A percentile compares a stretch with the other conserved stretches of the same genome.
Conservation (phyloP, 2,797 vertebrate species). For the Dermochelys coriacea region DNA sequence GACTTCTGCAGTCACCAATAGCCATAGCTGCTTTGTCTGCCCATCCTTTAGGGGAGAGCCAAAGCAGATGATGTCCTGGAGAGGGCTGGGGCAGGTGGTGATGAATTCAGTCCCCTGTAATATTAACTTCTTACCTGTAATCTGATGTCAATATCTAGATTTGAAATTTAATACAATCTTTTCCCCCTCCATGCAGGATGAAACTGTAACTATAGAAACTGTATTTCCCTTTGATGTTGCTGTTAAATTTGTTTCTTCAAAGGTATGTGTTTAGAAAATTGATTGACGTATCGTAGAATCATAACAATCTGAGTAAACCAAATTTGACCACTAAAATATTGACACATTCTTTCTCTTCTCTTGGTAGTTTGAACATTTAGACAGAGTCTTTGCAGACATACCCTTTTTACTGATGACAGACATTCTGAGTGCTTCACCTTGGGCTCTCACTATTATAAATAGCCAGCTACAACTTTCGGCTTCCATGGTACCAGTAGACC, state of each 20-base stretch:
- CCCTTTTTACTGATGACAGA: slow-evolving; percentile 89
- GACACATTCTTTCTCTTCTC: slow-evolving; percentile 38
- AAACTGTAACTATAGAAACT: slow-evolving; percentile 92
- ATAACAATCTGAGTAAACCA: background rate
- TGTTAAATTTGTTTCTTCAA: slow-evolving; percentile 89
- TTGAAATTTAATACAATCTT: background rate
- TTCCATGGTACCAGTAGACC: slow-evolving; percentile 84
- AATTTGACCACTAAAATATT: background rate
- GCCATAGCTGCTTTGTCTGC: background rate
- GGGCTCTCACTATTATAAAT: slow-evolving; percentile 86
- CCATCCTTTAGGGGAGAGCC: background rate
- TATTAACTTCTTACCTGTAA: background rate
- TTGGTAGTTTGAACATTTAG: slow-evolving; percentile 84
- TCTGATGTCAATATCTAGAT: background rate
- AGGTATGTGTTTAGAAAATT: slow-evolving; percentile 82
- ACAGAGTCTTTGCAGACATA: slow-evolving; percentile 87
- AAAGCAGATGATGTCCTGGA: background rate
- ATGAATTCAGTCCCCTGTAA: background rate
- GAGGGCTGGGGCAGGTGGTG: background rate
- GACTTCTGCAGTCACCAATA: background rate
- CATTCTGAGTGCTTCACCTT: slow-evolving; percentile 87
- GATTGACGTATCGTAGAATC: background rate
- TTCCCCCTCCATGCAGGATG: slow-evolving; percentile 85
- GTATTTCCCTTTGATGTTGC: slow-evolving; percentile 93
- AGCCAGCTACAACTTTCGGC: slow-evolving; percentile 89